These are phyloP conservation scores for Eclectus roratus DNA, from an alignment of 2,113 vertebrate genomes.

Conservation along the genomic window DNA sequence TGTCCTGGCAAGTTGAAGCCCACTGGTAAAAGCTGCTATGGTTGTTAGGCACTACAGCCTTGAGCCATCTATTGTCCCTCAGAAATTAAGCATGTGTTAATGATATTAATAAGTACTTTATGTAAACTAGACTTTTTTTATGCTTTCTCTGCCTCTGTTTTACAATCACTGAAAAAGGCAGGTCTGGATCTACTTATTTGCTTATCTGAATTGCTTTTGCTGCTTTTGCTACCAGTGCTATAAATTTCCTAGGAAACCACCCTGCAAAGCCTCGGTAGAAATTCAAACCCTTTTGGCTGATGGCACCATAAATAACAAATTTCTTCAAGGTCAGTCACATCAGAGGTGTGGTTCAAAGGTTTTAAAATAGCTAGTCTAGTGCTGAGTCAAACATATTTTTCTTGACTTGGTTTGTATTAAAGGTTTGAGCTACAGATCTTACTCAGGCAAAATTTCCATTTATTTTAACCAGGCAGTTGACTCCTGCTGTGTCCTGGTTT, in stretches of 20 bases:
- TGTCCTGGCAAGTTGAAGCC: not conserved
- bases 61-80: not conserved
- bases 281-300: not conserved
- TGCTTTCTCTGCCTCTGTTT: not conserved
- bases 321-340: conserved; percentile 38
- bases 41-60: not conserved
- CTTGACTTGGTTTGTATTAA: conserved; percentile 7
- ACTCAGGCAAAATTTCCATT: not conserved
- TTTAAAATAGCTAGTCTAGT: conserved; percentile 25
- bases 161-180: not conserved
- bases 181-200: not conserved
- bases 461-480: not conserved
- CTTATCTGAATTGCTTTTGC: conserved; percentile 26
- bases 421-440: not conserved
- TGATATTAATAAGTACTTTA: not conserved
- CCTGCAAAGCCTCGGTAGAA: not conserved
- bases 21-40: not conserved
- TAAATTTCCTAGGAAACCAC: conserved; percentile 35
- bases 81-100: not conserved
- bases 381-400: conserved; percentile 29
- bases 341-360: conserved; percentile 36
- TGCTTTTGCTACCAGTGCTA: conserved; percentile 14
- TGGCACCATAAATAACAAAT: not conserved
- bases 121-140: not conserved
- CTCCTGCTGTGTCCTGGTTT: not conserved